These are phyloP conservation scores for Aix galericulata DNA, from an alignment of 2,113 vertebrate genomes.

Conservation along the genomic window DNA sequence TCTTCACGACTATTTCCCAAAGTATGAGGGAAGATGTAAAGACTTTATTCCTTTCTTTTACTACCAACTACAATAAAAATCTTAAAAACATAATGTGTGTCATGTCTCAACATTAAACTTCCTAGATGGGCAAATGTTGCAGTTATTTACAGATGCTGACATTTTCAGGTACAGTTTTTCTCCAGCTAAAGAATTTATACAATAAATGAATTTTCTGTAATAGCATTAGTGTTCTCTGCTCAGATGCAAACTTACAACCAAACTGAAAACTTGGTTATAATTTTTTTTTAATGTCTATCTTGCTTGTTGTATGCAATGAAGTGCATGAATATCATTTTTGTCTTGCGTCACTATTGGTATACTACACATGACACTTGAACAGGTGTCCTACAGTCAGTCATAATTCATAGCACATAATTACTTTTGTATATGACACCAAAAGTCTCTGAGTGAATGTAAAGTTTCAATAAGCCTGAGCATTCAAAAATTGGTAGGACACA, in stretches of 20 bases:
- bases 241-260: background rate
- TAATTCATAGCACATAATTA: background rate
- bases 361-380: background rate
- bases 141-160: background rate
- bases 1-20: background rate
- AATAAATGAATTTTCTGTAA: background rate
- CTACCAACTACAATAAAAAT: background rate
- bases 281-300: background rate
- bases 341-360: background rate
- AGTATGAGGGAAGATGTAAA: background rate
- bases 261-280: background rate
- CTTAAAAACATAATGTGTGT: background rate
- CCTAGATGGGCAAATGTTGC: background rate
- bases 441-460: background rate
- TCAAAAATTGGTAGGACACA: background rate
- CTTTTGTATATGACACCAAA: background rate
- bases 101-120: background rate
- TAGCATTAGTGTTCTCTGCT: background rate
- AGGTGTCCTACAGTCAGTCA: accelerated
- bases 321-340: background rate
- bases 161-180: background rate
- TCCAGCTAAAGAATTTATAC: background rate
- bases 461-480: background rate
- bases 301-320: background rate
- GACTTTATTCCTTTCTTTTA: background rate